Conservation (phyloP, 2,888 invertebrate species). For the Idaea biselata region DNA sequence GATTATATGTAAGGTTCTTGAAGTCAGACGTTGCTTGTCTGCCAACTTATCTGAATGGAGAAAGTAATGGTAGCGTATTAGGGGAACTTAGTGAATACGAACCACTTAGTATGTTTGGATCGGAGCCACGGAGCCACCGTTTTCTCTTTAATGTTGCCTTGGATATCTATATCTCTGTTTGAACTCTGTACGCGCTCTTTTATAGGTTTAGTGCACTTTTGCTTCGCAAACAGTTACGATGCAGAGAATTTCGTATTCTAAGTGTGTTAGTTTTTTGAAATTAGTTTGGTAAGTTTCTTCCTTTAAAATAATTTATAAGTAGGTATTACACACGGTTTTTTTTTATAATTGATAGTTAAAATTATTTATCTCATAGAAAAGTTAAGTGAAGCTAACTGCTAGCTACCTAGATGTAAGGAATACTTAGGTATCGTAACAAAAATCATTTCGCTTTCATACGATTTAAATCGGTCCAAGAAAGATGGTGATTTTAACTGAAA, state of each 20-base stretch:
- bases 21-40: slow-evolving; percentile 27
- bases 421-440: too few relatives aligned
- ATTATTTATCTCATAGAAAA: too few relatives aligned
- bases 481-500: too few relatives aligned
- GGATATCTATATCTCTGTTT: slow-evolving; percentile 15
- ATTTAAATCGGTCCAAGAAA: too few relatives aligned
- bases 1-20: slow-evolving; percentile 17
- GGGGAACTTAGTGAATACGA: slow-evolving; percentile 30
- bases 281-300: too few relatives aligned
- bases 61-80: slow-evolving; percentile 32
- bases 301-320: too few relatives aligned
- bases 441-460: too few relatives aligned
- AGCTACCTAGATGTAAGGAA: too few relatives aligned
- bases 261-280: too few relatives aligned
- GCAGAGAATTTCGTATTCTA: not conserved
- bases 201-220: not conserved
- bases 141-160: slow-evolving; percentile 20
- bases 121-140: slow-evolving; percentile 21
- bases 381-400: too few relatives aligned
- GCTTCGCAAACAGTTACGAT: not conserved
- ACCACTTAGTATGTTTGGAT: slow-evolving; percentile 33
- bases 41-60: slow-evolving; percentile 33
- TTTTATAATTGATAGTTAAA: too few relatives aligned
- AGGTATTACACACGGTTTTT: too few relatives aligned
- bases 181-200: slow-evolving; percentile 8